Percentiles rank a stretch among this genome's conserved stretches.
These are phyloP conservation scores for Peromyscus aztecus DNA, from an alignment of 2,797 vertebrate genomes.

Conservation along the genomic window DNA sequence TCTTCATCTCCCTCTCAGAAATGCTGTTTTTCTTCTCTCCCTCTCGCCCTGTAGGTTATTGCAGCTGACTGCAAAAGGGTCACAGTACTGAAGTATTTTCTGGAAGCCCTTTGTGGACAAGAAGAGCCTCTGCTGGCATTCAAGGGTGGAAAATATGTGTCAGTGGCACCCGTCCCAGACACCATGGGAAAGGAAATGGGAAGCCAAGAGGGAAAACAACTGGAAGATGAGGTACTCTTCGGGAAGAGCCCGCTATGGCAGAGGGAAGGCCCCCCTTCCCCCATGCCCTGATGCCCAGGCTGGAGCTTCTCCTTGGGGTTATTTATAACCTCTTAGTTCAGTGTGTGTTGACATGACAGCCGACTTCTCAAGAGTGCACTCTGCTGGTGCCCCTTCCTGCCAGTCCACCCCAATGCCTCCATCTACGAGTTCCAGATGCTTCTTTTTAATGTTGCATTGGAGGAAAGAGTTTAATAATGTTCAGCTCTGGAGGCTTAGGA, in stretches of 20 bases:
- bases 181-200: constrained; percentile 99
- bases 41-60: constrained; percentile 89
- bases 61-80: constrained; percentile 96
- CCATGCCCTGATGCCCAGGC: constrained; percentile 78
- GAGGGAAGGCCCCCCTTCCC: constrained; percentile 83
- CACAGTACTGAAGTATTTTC: constrained; percentile 97
- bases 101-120: constrained; percentile 96
- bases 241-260: constrained; percentile 85
- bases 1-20: constrained; percentile 82
- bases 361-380: constrained; percentile 85
- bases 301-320: constrained; percentile 82
- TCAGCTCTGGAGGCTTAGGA: constrained; percentile 82
- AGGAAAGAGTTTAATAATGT: constrained; percentile 86
- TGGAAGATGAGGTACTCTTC: constrained; percentile 98
- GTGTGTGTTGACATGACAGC: constrained; percentile 74
- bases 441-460: constrained; percentile 81
- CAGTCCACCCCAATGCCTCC: constrained; percentile 83
- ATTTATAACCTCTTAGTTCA: constrained; percentile 86
- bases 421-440: constrained; percentile 91
- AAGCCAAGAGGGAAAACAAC: constrained; percentile 99
- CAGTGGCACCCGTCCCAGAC: constrained; percentile 96
- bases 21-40: constrained; percentile 88
- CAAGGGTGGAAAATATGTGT: constrained; percentile 99
- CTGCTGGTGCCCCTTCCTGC: constrained; percentile 87
- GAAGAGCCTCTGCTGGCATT: constrained; percentile 97